These are phyloP conservation scores for Anabas testudineus DNA, from an alignment of 2,797 vertebrate genomes.

Conservation along the genomic window DNA sequence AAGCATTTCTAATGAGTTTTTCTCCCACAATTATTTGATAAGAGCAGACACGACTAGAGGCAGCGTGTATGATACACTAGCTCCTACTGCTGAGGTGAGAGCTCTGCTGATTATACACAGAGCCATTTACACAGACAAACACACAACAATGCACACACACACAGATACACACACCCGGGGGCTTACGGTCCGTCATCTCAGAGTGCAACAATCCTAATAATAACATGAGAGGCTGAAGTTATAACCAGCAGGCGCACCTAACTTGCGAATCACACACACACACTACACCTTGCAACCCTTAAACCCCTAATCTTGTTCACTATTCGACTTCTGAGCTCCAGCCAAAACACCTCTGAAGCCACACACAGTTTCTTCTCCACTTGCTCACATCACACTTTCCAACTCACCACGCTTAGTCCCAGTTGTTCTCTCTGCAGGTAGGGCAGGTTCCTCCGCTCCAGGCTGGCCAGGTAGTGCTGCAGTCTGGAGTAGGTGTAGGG, in stretches of 20 bases:
- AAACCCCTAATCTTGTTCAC: slow-evolving; percentile 34
- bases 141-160: slow-evolving; percentile 21
- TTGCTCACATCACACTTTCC: neutral
- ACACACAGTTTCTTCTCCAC: neutral
- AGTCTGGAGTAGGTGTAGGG: slow-evolving; percentile 97
- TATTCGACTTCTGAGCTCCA: slow-evolving; percentile 27
- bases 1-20: slow-evolving; percentile 91
- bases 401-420: slow-evolving; percentile 95
- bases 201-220: slow-evolving; percentile 74
- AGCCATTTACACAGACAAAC: slow-evolving; percentile 52
- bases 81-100: slow-evolving; percentile 79
- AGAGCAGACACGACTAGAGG: slow-evolving; percentile 86
- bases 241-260: slow-evolving; percentile 68
- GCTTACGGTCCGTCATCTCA: slow-evolving; percentile 69
- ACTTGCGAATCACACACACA: slow-evolving; percentile 61
- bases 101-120: slow-evolving; percentile 78
- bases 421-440: slow-evolving; percentile 93
- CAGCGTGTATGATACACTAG: slow-evolving; percentile 83
- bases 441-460: slow-evolving; percentile 92
- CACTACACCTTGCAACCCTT: slow-evolving; percentile 21
- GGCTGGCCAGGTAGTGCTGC: slow-evolving; percentile 93
- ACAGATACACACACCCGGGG: slow-evolving; percentile 42
- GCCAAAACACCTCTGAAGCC: slow-evolving; percentile 13
- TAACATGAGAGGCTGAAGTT: slow-evolving; percentile 75
- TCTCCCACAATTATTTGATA: slow-evolving; percentile 90